Conservation (phyloP, 1,140 invertebrate species). For the Drosophila simulans region DNA sequence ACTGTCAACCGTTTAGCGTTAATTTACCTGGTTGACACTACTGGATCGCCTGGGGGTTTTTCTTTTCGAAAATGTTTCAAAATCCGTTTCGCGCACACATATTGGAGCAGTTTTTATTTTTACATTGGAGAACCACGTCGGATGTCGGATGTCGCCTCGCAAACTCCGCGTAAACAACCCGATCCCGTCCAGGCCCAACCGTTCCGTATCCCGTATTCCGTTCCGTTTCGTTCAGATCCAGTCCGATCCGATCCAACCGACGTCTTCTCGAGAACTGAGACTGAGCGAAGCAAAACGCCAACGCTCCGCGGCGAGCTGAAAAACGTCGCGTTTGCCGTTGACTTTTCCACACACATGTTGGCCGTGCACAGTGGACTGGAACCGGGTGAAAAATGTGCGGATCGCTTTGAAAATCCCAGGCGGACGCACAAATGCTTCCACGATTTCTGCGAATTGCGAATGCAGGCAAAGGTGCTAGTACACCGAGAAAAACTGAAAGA, state of each 20-base stretch:
- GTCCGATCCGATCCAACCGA: constrained; percentile 59
- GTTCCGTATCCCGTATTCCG: constrained; percentile 8
- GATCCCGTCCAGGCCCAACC: neutral
- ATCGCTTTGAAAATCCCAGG: constrained; percentile 33
- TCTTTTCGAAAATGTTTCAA: constrained; percentile 17
- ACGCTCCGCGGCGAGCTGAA: constrained; percentile 59
- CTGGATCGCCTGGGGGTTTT: neutral
- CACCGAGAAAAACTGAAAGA: neutral
- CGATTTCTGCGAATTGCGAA: constrained; percentile 27
- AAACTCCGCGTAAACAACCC: constrained; percentile 33
- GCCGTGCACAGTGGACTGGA: constrained; percentile 65
- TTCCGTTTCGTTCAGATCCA: constrained; percentile 11
- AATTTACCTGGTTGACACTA: constrained; percentile 25
- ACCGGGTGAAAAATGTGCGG: constrained; percentile 46
- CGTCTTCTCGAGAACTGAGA: constrained; percentile 75
- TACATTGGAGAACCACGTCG: constrained; percentile 52
- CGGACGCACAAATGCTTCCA: constrained; percentile 1
- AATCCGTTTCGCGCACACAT: constrained; percentile 37
- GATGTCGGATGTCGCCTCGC: constrained; percentile 25
- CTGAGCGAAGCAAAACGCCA: constrained; percentile 47
- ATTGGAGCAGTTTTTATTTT: constrained; percentile 61
- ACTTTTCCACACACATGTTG: constrained; percentile 61
- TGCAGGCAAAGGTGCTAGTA: constrained; percentile 1
- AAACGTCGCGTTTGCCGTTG: constrained; percentile 49
- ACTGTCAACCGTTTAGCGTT: constrained; percentile 30